phyloP scores from a whole-genome alignment of 2,888 invertebrate genomes.

The Aromia moschata region DNA sequence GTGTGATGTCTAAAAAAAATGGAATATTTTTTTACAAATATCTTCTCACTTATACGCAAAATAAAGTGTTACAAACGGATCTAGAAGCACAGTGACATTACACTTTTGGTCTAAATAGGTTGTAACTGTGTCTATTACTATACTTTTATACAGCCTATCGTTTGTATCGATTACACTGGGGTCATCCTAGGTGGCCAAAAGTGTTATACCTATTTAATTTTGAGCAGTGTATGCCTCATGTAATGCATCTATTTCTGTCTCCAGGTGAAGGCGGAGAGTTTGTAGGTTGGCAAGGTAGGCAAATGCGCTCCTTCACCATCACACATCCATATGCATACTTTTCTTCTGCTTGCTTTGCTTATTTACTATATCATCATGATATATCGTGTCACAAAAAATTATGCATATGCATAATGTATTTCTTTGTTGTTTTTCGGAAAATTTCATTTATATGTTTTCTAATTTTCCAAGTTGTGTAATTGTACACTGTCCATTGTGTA shows the following conservation, averaged over 20 bases:
- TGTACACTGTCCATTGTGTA: background rate
- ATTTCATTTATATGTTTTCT: conserved; percentile 3
- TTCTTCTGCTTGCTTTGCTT: conserved; percentile 61
- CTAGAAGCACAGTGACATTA: no score
- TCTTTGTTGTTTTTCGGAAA: conserved; percentile 13
- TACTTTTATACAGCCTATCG: no score
- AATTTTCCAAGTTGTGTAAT: background rate
- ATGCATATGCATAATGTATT: background rate
- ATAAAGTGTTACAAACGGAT: no score
- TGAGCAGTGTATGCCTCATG: conserved; percentile 60
- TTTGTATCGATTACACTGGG: no score
- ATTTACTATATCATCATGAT: conserved; percentile 21
- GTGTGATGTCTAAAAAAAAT: no score
- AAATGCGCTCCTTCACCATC: conserved; percentile 66
- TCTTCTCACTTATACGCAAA: no score
- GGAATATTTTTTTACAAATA: no score
- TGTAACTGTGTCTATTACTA: no score
- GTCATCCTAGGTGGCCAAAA: no score
- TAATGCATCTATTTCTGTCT: conserved; percentile 70
- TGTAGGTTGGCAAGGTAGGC: conserved; percentile 81
- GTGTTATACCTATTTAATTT: conserved; percentile 35
- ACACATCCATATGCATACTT: conserved; percentile 57
- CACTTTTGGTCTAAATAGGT: no score
- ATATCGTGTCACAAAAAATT: conserved; percentile 9
- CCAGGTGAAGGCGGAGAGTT: conserved; percentile 81